Conservation (phyloP, 2,113 vertebrate species). For the Tor tambroides region DNA sequence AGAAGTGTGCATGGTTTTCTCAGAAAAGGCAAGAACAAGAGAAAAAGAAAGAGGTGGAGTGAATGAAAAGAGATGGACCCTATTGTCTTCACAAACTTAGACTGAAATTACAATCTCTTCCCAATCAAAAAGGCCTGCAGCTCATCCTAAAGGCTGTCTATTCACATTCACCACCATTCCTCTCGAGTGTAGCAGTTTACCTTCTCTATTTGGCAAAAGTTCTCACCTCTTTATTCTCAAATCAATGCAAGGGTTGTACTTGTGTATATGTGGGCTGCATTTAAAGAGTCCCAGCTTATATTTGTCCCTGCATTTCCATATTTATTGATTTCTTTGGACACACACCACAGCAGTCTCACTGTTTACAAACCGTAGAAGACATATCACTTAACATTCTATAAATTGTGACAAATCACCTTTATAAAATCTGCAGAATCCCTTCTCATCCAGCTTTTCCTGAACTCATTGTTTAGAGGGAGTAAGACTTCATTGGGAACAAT, state of each 20-base stretch:
- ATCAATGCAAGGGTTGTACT: background rate
- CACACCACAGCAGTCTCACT: background rate
- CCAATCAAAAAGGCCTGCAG: background rate
- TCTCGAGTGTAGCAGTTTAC: background rate
- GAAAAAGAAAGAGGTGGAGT: background rate
- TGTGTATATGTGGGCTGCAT: background rate
- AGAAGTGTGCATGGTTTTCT: background rate
- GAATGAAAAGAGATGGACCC: background rate
- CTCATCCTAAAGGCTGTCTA: background rate
- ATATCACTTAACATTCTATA: background rate
- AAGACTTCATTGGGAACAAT: background rate
- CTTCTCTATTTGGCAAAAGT: background rate
- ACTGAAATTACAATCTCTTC: conserved; percentile 5
- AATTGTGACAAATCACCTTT: background rate
- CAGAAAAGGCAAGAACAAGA: background rate
- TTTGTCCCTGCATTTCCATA: background rate
- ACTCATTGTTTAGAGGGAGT: background rate
- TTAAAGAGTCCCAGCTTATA: background rate
- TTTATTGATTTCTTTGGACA: conserved; percentile 16
- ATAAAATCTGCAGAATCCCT: background rate
- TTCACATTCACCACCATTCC: background rate
- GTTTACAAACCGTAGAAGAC: background rate
- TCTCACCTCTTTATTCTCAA: background rate
- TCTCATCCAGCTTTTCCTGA: background rate
- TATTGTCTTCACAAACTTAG: background rate